Base-by-base conservation (phyloP, 2,113 vertebrate genomes). In the Phainopepla nitens region DNA sequence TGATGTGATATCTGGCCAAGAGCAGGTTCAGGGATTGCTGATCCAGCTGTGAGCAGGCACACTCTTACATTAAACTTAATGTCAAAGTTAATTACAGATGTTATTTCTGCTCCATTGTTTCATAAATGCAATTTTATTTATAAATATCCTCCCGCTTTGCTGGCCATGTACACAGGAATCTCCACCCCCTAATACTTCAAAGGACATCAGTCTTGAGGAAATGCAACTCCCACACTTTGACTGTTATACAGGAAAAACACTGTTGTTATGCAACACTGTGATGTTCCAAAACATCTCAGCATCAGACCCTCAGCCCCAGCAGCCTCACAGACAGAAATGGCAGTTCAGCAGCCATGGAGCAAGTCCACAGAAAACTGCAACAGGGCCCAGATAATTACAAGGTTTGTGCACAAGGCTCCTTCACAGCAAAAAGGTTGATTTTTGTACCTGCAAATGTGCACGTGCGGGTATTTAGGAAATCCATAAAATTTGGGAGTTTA, bases 51-150 rank as follows among this genome's bases (percentile, higher is more conserved):
- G 93, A 75, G 49, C 84, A 95, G 76, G 42, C 62, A 77, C 5
- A 0, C 17, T 73, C n/a, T 19, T 9, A 88, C 15, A 62, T 66
- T 21, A 44, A 66, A 64, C 28, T 68, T 78, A 53, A 91, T 83
- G 35, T 93, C 75, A 39, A 42, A 80, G 42, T 61, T 87, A 70
- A 95, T 77, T n/a, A 54, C 4, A 2, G 51, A 65, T 42, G 86
- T 84, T 95, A 93, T 92, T 96, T 93, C 53, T 92, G 90, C 69
- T 71, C 94, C 77, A 97, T 95, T 96, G 92, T 96, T 95, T 89
- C 56, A 78, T 66, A 85, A 82, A 93, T 33, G 41, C 42, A 13
- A 66, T 77, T 82, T 90, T 88, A 94, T 92, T 95, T 90, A 87
- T 85, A 95, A 94, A 93, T 71, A 90, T 72, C 72, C 82, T 87